Evolutionary conservation across 2,888 invertebrate species (phyloP).

Genomic region (Drosophila colorata): DNA sequence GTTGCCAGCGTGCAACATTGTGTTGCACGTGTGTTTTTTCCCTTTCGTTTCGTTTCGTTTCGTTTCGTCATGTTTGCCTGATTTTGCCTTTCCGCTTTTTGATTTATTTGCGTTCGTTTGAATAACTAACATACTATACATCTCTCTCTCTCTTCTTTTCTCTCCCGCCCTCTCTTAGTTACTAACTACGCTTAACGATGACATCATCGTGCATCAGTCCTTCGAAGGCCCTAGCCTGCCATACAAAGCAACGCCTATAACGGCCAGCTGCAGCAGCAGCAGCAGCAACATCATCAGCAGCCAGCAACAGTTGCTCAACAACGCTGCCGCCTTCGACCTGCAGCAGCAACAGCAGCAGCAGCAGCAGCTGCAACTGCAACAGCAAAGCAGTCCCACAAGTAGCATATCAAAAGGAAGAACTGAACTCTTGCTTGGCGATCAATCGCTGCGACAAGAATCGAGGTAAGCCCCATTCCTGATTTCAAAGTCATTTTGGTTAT

Average conservation of each 20-base stretch:
- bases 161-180: conserved; percentile 68
- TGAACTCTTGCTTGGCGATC: conserved; percentile 85
- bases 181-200: conserved; percentile 83
- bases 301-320: conserved; percentile 38
- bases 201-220: conserved; percentile 73
- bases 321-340: conserved; percentile 44
- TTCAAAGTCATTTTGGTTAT: too few species aligned
- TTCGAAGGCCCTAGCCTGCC: conserved; percentile 64
- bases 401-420: conserved; percentile 86
- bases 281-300: conserved; percentile 31
- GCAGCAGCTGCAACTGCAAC: conserved; percentile 64
- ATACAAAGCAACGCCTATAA: conserved; percentile 54
- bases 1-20: conserved; percentile 2
- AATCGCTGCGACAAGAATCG: conserved; percentile 83
- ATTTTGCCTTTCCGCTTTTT: not conserved
- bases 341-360: conserved; percentile 53
- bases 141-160: not conserved
- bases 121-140: not conserved
- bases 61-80: not conserved
- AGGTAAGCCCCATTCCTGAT: conserved; percentile 72
- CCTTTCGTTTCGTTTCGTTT: not conserved
- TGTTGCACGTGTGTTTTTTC: conserved; percentile 7
- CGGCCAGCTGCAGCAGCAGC: conserved; percentile 38
- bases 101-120: not conserved
- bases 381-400: conserved; percentile 83